Conservation (phyloP, 2,797 vertebrate genomes). For the Taeniopygia guttata region DNA sequence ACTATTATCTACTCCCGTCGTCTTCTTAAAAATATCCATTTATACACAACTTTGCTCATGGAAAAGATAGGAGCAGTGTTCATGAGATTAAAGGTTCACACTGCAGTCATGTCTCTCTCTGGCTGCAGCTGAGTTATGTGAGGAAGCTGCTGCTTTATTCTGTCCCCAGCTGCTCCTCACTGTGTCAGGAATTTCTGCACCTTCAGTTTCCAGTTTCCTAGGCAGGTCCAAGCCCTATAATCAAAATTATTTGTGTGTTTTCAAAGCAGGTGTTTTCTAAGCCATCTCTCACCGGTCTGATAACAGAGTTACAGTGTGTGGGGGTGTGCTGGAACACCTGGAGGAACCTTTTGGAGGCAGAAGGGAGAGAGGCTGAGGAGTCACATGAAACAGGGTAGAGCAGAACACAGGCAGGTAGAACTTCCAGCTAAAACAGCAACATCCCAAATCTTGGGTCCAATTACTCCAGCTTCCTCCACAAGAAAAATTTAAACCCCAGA, state of each 20-base stretch:
- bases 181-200: background rate
- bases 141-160: background rate
- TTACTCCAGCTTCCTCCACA: background rate
- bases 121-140: background rate
- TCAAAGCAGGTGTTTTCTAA: background rate
- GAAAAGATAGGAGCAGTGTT: background rate
- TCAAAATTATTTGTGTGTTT: background rate
- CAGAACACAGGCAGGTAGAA: background rate
- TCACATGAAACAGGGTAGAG: background rate
- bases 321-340: background rate
- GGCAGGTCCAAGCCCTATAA: background rate
- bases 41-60: background rate
- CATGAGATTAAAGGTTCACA: background rate
- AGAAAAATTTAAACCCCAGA: background rate
- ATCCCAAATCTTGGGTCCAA: background rate
- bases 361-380: background rate
- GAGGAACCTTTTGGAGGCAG: background rate
- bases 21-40: background rate
- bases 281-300: background rate
- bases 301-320: accelerated
- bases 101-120: background rate
- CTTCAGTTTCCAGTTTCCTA: background rate
- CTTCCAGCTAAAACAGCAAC: background rate
- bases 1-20: background rate
- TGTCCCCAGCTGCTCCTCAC: background rate